These are phyloP conservation scores for Grammomys dolichurus DNA, from an alignment of 2,113 vertebrate genomes.

Conservation along the genomic window DNA sequence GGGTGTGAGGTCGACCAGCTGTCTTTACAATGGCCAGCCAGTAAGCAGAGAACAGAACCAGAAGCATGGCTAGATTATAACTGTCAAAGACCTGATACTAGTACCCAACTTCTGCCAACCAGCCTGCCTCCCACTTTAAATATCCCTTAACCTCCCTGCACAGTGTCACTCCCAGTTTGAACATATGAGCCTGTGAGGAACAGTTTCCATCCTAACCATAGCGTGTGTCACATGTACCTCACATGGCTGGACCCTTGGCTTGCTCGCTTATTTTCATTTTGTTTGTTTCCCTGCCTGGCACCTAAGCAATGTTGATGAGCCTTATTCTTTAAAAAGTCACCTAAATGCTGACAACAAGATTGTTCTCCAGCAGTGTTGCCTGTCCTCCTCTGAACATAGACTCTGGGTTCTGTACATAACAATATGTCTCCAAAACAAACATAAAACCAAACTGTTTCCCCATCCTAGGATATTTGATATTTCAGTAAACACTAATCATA, in stretches of 20 bases:
- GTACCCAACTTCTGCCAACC: neutral
- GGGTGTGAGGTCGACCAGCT: neutral
- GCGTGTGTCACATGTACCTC: neutral
- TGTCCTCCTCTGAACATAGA: neutral
- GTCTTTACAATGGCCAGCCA: neutral
- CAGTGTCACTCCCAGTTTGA: neutral
- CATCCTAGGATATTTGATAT: neutral
- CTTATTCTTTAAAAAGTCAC: neutral
- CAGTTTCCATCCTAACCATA: neutral
- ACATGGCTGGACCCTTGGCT: neutral
- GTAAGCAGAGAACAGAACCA: neutral
- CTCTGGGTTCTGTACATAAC: neutral
- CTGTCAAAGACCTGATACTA: neutral
- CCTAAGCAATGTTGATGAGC: neutral
- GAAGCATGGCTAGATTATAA: neutral
- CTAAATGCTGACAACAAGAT: neutral
- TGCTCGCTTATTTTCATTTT: neutral
- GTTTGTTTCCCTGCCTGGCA: neutral
- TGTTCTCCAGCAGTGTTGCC: neutral
- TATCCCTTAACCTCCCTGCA: neutral
- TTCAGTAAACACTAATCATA: neutral
- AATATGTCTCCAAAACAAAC: neutral
- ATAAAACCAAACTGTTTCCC: neutral
- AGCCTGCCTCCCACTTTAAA: neutral
- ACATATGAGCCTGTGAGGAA: neutral